Conservation (phyloP, 1,140 invertebrate species). For the Hydropsyche tenuis region DNA sequence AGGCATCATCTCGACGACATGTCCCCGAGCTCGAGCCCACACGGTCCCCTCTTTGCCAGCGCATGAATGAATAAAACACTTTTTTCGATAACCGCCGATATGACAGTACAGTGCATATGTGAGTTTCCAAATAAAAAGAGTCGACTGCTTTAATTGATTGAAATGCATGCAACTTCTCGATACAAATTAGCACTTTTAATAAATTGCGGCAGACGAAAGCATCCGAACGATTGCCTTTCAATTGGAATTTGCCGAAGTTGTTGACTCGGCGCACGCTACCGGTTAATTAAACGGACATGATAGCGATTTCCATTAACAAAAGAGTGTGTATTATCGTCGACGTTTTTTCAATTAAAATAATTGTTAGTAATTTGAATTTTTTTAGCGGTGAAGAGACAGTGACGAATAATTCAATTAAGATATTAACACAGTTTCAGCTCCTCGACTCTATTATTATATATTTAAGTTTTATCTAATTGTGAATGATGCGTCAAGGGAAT, state of each 20-base stretch:
- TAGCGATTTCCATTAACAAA: background rate
- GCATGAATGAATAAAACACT: too few species aligned
- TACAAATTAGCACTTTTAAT: constrained; percentile 7
- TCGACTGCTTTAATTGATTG: background rate
- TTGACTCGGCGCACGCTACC: constrained; percentile 7
- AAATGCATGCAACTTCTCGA: constrained; percentile 3
- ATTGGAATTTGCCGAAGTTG: background rate
- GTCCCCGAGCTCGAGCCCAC: background rate
- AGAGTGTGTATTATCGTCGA: background rate
- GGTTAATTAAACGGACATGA: background rate
- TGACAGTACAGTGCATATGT: too few species aligned
- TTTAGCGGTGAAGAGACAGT: background rate
- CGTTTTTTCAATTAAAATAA: background rate
- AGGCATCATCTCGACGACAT: background rate
- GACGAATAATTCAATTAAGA: background rate
- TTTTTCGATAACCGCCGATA: too few species aligned
- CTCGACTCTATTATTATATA: background rate
- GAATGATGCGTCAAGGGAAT: background rate
- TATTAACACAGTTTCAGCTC: background rate
- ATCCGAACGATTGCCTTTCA: background rate
- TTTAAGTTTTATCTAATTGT: background rate
- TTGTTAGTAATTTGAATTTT: background rate
- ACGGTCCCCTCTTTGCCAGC: background rate
- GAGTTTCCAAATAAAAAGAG: too few species aligned
- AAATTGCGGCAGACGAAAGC: background rate